Evolutionary conservation across 1,140 invertebrate genomes (phyloP), one percentile per base, ranked within the genome.

Genomic region (Stegodyphus mimosarum): DNA sequence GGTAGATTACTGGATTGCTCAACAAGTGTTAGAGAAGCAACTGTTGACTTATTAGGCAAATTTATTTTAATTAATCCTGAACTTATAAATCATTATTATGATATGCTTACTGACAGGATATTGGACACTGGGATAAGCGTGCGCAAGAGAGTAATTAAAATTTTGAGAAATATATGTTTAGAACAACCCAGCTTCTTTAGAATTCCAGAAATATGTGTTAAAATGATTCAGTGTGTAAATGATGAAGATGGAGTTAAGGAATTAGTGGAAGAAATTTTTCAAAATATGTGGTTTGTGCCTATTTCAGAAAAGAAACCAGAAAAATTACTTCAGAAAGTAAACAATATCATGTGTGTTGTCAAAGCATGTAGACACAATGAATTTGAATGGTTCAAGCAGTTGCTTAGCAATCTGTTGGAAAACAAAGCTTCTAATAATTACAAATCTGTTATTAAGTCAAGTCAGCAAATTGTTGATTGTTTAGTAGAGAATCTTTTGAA

Each of bases 241-340:
- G 98, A 99, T 89, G 98, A 99, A 90, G 98, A 94, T 89, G 93
- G 93, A 51, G 97, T 98, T 81, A 93, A 97, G 88, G 99, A 99
- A 91, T 91, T 99, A 69, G 98, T 99, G 3, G 97, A 98, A 93
- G 99, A 99, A 91, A 98, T 99, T 15, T 99, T 99, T 91, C 91
- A 99, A 91, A 97, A 97, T 88, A 98, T 99, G 96, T 99, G 98
- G 98, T 99, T 99, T 89, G 97, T 95, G 7, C 97, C 98, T 1
- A 94, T 97, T 18, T 92, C 93, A 75, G 95, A 95, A 78, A 89
- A 88, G 90, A 93, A 89, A 92, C 92, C 88, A 7, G 87, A 88
- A 60, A 71, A 79, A 15, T 83, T 87, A 50, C 90, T 96, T 10
- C 91, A 94, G 84, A 98, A 97, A 92, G 98, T 97, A 33, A 95